Evolutionary conservation across 2,113 vertebrate species (phyloP).

Genomic region (Cynopterus brachyotis): DNA sequence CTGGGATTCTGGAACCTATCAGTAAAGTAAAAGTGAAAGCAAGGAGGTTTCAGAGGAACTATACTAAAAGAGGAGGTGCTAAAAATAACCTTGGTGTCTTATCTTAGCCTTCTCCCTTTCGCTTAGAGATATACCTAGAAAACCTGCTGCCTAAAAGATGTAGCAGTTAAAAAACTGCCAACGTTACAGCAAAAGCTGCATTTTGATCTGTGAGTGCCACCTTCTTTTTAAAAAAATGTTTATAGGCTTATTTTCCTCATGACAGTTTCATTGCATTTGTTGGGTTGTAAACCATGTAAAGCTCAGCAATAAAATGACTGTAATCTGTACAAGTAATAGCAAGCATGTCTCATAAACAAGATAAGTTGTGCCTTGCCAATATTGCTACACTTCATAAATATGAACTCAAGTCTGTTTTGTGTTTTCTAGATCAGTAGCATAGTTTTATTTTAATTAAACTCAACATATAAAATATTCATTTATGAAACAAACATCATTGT

Average conservation of each 20-base stretch:
- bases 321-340: conserved; percentile 88
- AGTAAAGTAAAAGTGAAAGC: conserved; percentile 7
- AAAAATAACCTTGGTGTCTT: conserved; percentile 58
- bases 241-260: conserved; percentile 82
- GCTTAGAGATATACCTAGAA: neutral
- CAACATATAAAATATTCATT: conserved; percentile 88
- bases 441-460: conserved; percentile 91
- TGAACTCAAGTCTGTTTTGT: conserved; percentile 84
- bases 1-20: neutral
- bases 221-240: conserved; percentile 58
- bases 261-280: conserved; percentile 86
- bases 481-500: conserved; percentile 86
- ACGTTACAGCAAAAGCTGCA: neutral
- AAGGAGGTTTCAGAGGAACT: conserved; percentile 43
- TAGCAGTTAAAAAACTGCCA: conserved; percentile 35
- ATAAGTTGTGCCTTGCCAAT: conserved; percentile 87
- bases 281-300: conserved; percentile 87
- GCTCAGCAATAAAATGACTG: conserved; percentile 87
- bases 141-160: neutral
- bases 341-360: conserved; percentile 89
- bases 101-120: conserved; percentile 27
- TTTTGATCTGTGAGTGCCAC: conserved; percentile 80
- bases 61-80: conserved; percentile 23
- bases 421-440: conserved; percentile 85
- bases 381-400: conserved; percentile 88